A percentile compares a stretch with the other conserved stretches of the same genome.
Conservation (phyloP, 2,113 vertebrate genomes). For the Uropsilus gracilis region DNA sequence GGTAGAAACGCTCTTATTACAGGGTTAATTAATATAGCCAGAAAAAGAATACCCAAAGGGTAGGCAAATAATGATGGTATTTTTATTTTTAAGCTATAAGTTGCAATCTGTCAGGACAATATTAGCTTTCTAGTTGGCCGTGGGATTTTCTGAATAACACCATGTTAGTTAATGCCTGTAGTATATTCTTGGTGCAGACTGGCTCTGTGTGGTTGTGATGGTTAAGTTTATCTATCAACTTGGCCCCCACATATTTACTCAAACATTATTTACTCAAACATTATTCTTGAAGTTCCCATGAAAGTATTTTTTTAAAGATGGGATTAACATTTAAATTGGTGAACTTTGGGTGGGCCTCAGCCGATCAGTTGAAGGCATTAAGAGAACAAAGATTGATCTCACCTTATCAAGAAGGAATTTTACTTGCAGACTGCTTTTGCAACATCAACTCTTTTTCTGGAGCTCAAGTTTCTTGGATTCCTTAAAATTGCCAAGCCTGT, state of each 20-base stretch:
- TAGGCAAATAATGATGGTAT: conserved; percentile 19
- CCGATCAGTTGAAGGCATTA: neutral
- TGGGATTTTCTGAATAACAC: conserved; percentile 20
- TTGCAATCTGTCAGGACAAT: conserved; percentile 23
- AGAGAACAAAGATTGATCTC: neutral
- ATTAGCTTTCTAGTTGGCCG: conserved; percentile 10
- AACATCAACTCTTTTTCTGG: neutral
- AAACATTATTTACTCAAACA: conserved; percentile 1
- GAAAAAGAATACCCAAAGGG: conserved; percentile 21
- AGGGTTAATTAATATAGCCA: conserved; percentile 51
- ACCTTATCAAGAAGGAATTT: neutral
- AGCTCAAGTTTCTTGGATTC: neutral
- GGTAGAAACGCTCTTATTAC: neutral
- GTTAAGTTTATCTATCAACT: conserved; percentile 17
- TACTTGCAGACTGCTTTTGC: neutral
- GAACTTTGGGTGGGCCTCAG: neutral
- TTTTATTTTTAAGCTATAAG: conserved; percentile 55
- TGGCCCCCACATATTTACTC: neutral
- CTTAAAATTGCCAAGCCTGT: no score
- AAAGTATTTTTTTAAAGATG: neutral
- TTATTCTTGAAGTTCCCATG: neutral
- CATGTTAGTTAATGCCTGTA: neutral
- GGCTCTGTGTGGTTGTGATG: neutral
- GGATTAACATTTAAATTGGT: conserved; percentile 3
- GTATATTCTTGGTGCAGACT: neutral